A percentile compares a stretch with the other conserved stretches of the same genome.
Conservation (phyloP, 2,113 vertebrate species). For the Natator depressus region DNA sequence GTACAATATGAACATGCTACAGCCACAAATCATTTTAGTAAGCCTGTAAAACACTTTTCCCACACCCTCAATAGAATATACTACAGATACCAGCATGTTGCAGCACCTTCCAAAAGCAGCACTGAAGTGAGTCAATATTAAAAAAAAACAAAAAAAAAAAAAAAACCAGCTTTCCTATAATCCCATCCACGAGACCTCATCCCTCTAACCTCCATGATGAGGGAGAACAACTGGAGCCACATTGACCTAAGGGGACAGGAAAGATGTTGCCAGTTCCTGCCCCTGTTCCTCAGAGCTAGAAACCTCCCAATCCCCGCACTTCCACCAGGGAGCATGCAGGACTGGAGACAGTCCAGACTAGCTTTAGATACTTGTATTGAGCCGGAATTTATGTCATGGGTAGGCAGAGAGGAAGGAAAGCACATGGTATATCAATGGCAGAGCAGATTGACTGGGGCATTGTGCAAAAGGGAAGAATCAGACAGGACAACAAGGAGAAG, state of each 20-base stretch:
- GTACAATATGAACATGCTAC: not conserved
- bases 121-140: not conserved
- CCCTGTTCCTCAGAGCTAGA: not conserved
- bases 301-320: not conserved
- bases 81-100: not conserved
- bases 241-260: not conserved
- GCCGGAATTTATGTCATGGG: not conserved
- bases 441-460: too few relatives aligned
- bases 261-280: too few relatives aligned
- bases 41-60: not conserved
- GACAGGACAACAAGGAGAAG: not conserved
- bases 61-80: not conserved
- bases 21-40: not conserved
- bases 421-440: too few relatives aligned
- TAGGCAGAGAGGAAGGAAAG: not conserved
- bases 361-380: not conserved
- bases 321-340: not conserved
- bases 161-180: not conserved
- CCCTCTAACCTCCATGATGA: accelerated
- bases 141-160: not conserved
- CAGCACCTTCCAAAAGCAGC: not conserved
- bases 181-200: not conserved
- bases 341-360: not conserved
- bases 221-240: not conserved
- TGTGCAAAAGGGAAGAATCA: not conserved